Conservation (phyloP, 2,113 vertebrate genomes). For the Labeo rohita region DNA sequence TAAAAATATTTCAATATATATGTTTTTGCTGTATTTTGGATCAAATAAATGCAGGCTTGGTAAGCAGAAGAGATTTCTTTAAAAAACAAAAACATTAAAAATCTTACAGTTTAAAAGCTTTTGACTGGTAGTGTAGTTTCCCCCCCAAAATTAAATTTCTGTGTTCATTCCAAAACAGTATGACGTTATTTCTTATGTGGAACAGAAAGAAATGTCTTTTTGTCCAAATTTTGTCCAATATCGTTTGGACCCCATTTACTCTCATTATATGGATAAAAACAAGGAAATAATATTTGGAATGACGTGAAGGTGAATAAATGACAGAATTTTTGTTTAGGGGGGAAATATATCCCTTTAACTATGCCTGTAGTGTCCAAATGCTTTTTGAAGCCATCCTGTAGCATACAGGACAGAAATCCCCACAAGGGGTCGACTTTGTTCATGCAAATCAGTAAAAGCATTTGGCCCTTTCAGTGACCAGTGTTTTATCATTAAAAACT, state of each 20-base stretch:
- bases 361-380: constrained; percentile 6
- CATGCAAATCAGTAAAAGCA: constrained; percentile 34
- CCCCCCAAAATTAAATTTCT: background rate
- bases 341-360: background rate
- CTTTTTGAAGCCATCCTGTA: constrained; percentile 4
- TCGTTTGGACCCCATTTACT: background rate
- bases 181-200: background rate
- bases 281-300: background rate
- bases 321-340: background rate
- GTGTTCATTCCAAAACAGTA: background rate
- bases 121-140: background rate
- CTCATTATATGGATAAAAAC: background rate
- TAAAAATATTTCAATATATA: too few relatives aligned
- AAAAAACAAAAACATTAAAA: too few relatives aligned
- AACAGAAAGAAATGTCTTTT: background rate
- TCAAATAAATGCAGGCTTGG: too few relatives aligned
- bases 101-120: too few relatives aligned
- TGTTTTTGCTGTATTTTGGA: too few relatives aligned
- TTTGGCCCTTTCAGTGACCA: background rate
- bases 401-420: background rate
- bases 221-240: background rate
- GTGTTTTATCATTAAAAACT: background rate
- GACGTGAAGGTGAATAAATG: background rate
- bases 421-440: constrained; percentile 16
- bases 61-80: too few relatives aligned